These are phyloP conservation scores for Spodoptera litura DNA, from an alignment of 1,140 invertebrate species.

Conservation along the genomic window DNA sequence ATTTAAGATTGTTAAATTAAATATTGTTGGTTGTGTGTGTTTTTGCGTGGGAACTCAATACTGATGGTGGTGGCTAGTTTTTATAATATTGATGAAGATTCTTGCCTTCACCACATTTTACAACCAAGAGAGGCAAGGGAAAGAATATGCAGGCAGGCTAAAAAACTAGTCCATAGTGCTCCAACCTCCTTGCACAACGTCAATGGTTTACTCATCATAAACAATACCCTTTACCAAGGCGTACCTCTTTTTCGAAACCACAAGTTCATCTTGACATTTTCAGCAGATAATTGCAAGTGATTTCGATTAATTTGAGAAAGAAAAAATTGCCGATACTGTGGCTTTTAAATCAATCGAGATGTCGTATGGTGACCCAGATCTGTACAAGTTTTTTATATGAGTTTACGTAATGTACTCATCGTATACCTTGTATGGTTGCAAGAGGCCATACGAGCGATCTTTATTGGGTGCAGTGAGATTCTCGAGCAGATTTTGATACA, in stretches of 20 bases:
- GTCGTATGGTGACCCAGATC: constrained; percentile 41
- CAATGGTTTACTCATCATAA: constrained; percentile 25
- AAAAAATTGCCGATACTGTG: constrained; percentile 37
- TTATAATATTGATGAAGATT: neutral
- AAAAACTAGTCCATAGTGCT: neutral
- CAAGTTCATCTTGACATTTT: constrained; percentile 53
- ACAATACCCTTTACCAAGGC: constrained; percentile 29
- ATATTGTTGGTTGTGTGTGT: neutral
- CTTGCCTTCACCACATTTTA: neutral
- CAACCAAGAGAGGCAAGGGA: neutral
- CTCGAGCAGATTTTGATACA: constrained; percentile 18
- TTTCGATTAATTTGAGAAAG: constrained; percentile 44
- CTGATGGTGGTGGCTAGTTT: neutral
- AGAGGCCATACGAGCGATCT: constrained; percentile 25
- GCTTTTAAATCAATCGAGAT: constrained; percentile 47
- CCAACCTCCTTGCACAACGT: neutral
- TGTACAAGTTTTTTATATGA: constrained; percentile 40
- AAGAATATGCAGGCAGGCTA: constrained; percentile 10
- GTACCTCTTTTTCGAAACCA: constrained; percentile 42
- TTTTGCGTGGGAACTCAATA: neutral
- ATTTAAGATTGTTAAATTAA: constrained; percentile 17
- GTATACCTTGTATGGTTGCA: constrained; percentile 19
- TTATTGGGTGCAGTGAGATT: constrained; percentile 27
- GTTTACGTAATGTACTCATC: constrained; percentile 34
- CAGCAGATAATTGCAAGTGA: constrained; percentile 37